Evolutionary conservation across 2,797 vertebrate genomes (phyloP), one percentile per base, ranked within the genome.

Genomic region (Philypnodon macrostomus): DNA sequence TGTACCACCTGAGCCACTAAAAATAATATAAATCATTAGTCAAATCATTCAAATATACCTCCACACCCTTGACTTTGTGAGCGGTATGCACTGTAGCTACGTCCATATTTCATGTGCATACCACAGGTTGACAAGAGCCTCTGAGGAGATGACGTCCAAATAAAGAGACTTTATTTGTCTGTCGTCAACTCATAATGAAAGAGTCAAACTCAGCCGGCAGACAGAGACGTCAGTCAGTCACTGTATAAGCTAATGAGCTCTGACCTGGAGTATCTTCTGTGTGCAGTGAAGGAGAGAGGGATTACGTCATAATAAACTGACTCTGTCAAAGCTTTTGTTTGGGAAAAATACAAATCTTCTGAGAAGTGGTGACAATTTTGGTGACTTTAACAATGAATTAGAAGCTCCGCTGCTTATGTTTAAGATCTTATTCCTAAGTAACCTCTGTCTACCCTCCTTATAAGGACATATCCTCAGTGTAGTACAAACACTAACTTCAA

Each of bases 171-270:
- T 40, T n/a, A 44, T 62, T 29, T 47, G 38, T 75, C 77, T 67
- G 58, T 84, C 77, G 47, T 73, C 73, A 13, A 27, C 54, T 69
- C 45, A 52, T 59, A 79, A 84, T 70, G 75, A 80, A 74, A 59
- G 47, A 68, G 11, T 33, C 56, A 49, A 62, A 61, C 13, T 40
- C 37, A 5, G 31, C 52, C 61, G 42, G 12, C 32, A 14, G 56
- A 45, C 52, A 47, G 60, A 55, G 46, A 62, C 34, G 47, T 49
- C 66, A 26, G 47, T 81, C 72, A 78, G 32, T 73, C 53, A 53
- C 21, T 49, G 29, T 1, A 50, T 69, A 57, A 53, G 74, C 31
- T 50, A 63, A 60, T 40, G 33, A 34, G 48, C 7, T 7, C 2
- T 7, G 49, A 47, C 52, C 44, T 47, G 24, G 44, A 50, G 35